phyloP scores from a whole-genome alignment of 2,888 invertebrate species.

The Pachymerium ferrugineum region DNA sequence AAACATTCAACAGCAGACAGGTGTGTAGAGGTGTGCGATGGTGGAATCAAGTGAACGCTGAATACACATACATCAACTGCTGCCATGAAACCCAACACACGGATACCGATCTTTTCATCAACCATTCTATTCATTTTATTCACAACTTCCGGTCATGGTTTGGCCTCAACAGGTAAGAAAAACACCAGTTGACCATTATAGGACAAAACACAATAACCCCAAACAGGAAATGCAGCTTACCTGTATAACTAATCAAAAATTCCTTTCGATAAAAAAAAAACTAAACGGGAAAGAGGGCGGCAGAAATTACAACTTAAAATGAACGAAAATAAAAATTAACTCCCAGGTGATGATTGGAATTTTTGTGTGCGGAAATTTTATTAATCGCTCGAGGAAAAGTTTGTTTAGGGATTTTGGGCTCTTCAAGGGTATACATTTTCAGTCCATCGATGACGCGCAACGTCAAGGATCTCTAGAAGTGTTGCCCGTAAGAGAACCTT shows the following conservation, averaged over 20 bases:
- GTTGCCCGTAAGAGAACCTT: not conserved
- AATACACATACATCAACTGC: not conserved
- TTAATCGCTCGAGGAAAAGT: not conserved
- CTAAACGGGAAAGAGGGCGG: no score
- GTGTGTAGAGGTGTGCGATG: slow-evolving; percentile 20
- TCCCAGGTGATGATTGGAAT: not conserved
- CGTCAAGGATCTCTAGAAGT: slow-evolving; percentile 13
- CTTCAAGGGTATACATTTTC: slow-evolving; percentile 1
- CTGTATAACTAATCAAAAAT: not conserved
- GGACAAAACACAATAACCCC: not conserved
- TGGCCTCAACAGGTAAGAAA: slow-evolving; percentile 10
- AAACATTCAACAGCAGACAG: not conserved
- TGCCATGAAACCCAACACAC: slow-evolving; percentile 17
- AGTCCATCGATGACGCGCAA: slow-evolving; percentile 23
- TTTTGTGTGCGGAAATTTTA: not conserved
- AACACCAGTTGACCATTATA: not conserved
- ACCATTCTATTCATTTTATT: not conserved
- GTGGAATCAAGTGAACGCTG: slow-evolving; percentile 14
- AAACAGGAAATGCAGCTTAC: not conserved
- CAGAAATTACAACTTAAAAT: no score
- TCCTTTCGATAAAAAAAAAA: not conserved
- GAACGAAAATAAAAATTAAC: not conserved
- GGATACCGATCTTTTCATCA: not conserved
- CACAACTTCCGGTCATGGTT: not conserved
- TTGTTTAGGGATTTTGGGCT: slow-evolving; percentile 1